Evolutionary conservation across 2,113 vertebrate species (phyloP).

Genomic region (Austrofundulus limnaeus): DNA sequence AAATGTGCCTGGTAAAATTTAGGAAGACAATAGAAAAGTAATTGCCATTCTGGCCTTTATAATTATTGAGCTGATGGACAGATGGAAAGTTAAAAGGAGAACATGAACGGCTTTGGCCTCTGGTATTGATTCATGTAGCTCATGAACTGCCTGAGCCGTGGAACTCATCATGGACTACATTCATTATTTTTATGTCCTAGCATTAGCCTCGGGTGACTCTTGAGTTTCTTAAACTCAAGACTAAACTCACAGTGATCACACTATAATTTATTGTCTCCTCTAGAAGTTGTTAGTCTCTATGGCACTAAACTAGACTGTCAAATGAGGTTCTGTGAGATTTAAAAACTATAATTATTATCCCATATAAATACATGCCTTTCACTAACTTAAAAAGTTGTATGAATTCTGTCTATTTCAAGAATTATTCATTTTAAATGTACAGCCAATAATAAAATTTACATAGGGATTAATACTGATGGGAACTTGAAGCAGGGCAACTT

Average conservation of each 20-base stretch:
- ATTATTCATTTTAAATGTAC: too few species aligned
- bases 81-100: constrained; percentile 66
- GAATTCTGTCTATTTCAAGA: too few species aligned
- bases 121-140: constrained; percentile 60
- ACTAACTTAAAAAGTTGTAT: too few species aligned
- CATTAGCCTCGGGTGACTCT: constrained; percentile 44
- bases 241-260: constrained; percentile 13
- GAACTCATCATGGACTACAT: constrained; percentile 51
- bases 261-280: constrained; percentile 15
- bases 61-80: constrained; percentile 57
- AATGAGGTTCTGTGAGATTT: neutral
- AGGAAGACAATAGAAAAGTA: constrained; percentile 64
- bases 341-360: too few species aligned
- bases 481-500: too few species aligned
- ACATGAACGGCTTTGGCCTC: constrained; percentile 34
- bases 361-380: too few species aligned
- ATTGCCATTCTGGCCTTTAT: constrained; percentile 61
- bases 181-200: constrained; percentile 60
- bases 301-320: neutral
- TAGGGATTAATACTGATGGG: too few species aligned
- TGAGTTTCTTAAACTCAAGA: constrained; percentile 46
- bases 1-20: constrained; percentile 57
- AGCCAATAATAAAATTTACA: too few species aligned
- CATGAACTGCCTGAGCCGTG: constrained; percentile 43
- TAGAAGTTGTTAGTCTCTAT: constrained; percentile 6